Conservation (phyloP, 2,113 vertebrate species). For the Apteryx owenii region DNA sequence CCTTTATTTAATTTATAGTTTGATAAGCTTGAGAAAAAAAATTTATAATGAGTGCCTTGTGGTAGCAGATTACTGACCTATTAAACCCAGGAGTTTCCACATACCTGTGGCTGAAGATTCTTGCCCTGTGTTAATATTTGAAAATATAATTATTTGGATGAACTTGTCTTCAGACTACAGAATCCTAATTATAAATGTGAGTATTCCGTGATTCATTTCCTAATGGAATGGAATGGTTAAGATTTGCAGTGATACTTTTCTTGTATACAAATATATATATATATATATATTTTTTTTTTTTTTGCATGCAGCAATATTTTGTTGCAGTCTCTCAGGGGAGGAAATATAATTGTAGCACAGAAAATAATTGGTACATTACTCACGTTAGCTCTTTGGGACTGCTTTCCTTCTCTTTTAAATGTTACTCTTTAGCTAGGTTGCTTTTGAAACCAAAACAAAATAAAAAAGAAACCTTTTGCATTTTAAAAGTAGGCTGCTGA, state of each 20-base stretch:
- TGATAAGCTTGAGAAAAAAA: background rate
- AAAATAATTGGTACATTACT: slow-evolving; percentile 66
- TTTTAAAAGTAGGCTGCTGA: slow-evolving; percentile 4
- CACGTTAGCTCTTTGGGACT: slow-evolving; percentile 15
- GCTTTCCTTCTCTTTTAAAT: background rate
- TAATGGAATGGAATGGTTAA: background rate
- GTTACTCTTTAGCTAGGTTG: background rate
- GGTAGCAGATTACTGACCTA: background rate
- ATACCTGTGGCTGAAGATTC: background rate
- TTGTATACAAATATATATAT: background rate
- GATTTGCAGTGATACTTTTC: background rate
- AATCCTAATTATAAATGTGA: background rate
- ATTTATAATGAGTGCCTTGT: background rate
- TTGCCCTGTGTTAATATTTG: background rate
- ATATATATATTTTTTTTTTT: background rate
- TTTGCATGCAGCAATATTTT: background rate
- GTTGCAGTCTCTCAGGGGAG: slow-evolving; percentile 43
- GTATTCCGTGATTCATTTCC: background rate
- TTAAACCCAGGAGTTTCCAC: background rate
- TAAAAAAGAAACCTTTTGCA: background rate
- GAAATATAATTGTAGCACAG: slow-evolving; percentile 44
- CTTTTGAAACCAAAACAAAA: slow-evolving; percentile 43
- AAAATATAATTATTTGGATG: background rate
- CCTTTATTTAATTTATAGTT: background rate
- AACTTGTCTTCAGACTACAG: background rate